phyloP scores from a whole-genome alignment of 2,888 invertebrate genomes.

The Xylota segnis region DNA sequence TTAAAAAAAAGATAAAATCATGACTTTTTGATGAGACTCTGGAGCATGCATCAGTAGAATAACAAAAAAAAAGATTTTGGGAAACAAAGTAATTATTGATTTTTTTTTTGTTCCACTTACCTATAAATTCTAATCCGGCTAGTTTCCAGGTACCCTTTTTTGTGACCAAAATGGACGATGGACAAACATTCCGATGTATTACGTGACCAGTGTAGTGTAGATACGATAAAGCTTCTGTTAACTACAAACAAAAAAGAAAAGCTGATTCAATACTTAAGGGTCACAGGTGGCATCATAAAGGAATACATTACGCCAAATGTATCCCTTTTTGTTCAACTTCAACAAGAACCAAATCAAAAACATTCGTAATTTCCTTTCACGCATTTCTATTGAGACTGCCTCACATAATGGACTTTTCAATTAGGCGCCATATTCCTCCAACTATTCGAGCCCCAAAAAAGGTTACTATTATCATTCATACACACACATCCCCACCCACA shows the following conservation, averaged over 20 bases:
- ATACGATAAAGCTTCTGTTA: conserved; percentile 96
- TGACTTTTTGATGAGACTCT: too few relatives aligned
- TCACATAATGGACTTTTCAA: conserved; percentile 47
- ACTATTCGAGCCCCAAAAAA: conserved; percentile 1
- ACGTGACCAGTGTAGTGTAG: conserved; percentile 95
- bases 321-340: neutral
- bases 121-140: conserved; percentile 96
- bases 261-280: conserved; percentile 3
- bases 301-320: neutral
- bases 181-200: conserved; percentile 97
- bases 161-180: conserved; percentile 95
- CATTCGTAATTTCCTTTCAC: conserved; percentile 31
- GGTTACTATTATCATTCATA: conserved; percentile 49
- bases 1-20: too few relatives aligned
- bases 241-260: conserved; percentile 86
- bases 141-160: conserved; percentile 98
- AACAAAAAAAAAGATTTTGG: neutral
- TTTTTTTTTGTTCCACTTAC: conserved; percentile 84
- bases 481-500: conserved; percentile 11
- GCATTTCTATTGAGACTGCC: neutral
- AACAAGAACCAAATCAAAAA: conserved; percentile 16
- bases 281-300: conserved; percentile 16
- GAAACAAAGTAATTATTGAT: neutral
- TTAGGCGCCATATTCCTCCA: conserved; percentile 22
- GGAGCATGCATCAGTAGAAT: too few relatives aligned